Base-by-base conservation (phyloP, 2,888 invertebrate genomes). In the Apamea monoglypha region DNA sequence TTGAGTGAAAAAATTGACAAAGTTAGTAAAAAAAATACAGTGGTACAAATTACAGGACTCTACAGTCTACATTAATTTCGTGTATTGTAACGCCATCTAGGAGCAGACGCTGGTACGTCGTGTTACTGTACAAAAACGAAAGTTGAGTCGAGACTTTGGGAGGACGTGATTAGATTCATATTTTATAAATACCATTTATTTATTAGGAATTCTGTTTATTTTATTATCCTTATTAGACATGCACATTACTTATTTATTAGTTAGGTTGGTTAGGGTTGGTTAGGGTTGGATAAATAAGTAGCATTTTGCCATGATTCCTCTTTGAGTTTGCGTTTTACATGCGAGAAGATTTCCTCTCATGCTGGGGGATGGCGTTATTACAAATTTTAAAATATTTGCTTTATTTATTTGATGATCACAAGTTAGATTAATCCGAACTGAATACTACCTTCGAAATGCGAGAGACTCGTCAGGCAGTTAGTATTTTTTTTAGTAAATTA, bases 51-150 rank as follows among this genome's bases (percentile, higher is more conserved):
- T 8, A 25, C 5, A 12, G 18, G 12, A 4, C 0, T 56, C 10
- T 44, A 6, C 3, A 40, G 2, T 40, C 0, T 44, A 3, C 8
- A 50, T 4, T 32, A 0, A 21, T 40, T 77, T n/a, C 16, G n/a
- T 21, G 63, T 50, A 50, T 29, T 2, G 16, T 68, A 74, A 44
- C 82, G 82, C 82, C 82, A 82, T 85, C 82, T 82, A 82, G 63
- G 5, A 16, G 16, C 69, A 18, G 5, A 10, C 18, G 25, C n/a
- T 29, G 12, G 69, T 56, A 82, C 64, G 14, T 16, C 12, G 36
- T n/a, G 53, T 16, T 10, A 29, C 70, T 16, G 32, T 21, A n/a
- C 3, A 29, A 36, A 40, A 56, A 79, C n/a, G 12, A 66, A 68
- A n/a, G 47, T 14, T 47, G 56, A 10, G 18, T 59, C 7, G 14